Percentiles rank a stretch among this genome's conserved stretches.
These are phyloP conservation scores for Rhinichthys osculus DNA, from an alignment of 2,797 vertebrate species.

Conservation along the genomic window DNA sequence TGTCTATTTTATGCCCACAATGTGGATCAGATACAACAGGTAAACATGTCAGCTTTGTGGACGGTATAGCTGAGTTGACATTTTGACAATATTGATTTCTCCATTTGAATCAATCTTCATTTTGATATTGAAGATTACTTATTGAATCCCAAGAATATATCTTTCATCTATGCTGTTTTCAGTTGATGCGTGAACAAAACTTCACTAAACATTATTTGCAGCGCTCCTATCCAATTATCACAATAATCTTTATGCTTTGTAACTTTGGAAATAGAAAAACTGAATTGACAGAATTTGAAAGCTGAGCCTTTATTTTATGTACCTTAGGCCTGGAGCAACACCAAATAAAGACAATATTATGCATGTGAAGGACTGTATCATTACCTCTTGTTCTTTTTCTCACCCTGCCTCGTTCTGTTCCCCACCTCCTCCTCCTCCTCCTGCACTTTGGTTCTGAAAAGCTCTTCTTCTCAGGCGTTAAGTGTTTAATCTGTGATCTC, in stretches of 20 bases:
- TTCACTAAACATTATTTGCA: not conserved
- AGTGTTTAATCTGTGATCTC: slow-evolving; percentile 83
- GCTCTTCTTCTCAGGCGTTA: slow-evolving; percentile 63
- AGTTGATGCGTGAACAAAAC: not conserved
- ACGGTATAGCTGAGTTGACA: not conserved
- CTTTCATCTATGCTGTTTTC: not conserved
- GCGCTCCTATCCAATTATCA: not conserved
- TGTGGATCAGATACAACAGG: not conserved
- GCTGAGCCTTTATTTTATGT: not conserved
- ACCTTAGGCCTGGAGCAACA: not conserved
- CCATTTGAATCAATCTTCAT: not conserved
- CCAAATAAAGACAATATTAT: slow-evolving; percentile 12
- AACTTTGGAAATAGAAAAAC: not conserved
- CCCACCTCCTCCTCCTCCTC: slow-evolving; percentile 54
- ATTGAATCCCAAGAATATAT: not conserved
- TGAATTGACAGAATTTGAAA: too few relatives aligned
- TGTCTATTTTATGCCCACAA: not conserved
- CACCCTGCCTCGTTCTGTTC: slow-evolving; percentile 25
- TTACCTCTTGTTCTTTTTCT: slow-evolving; percentile 49
- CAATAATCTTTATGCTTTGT: not conserved
- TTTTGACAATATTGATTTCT: not conserved
- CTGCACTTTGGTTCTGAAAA: slow-evolving; percentile 41
- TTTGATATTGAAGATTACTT: not conserved
- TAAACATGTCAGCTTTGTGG: not conserved
- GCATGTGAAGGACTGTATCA: slow-evolving; percentile 23